A percentile compares a stretch with the other conserved stretches of the same genome.
phyloP scores from a whole-genome alignment of 2,797 vertebrate genomes.

The Benthosema pterotum region DNA sequence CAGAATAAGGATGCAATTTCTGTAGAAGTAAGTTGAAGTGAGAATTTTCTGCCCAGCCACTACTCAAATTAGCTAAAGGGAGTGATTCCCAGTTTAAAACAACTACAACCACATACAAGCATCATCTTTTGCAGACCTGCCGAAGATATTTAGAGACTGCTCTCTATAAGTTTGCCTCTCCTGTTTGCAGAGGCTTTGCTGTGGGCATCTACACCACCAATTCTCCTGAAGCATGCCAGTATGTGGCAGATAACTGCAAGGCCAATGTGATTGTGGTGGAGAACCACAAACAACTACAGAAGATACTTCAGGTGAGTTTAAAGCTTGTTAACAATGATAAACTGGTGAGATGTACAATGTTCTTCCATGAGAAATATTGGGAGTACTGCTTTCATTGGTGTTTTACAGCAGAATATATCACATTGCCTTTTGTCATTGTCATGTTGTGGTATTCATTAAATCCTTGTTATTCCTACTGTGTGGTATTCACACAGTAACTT shows the following conservation, averaged over 20 bases:
- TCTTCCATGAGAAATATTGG: no score
- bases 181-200: conserved; percentile 84
- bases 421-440: not conserved
- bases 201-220: conserved; percentile 96
- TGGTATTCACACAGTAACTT: not conserved
- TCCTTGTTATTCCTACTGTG: not conserved
- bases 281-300: conserved; percentile 92
- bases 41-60: no score
- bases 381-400: no score
- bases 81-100: no score
- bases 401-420: not conserved
- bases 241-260: conserved; percentile 85
- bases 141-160: not conserved
- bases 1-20: no score
- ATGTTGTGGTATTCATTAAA: no score
- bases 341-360: no score
- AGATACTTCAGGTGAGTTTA: conserved; percentile 89
- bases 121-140: no score
- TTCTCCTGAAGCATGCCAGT: conserved; percentile 90
- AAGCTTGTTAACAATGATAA: not conserved
- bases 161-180: not conserved
- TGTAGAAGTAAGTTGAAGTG: no score
- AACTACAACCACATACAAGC: no score
- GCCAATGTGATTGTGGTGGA: conserved; percentile 92
- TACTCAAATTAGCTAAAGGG: no score